phyloP scores from a whole-genome alignment of 2,888 invertebrate species.

The Brenthis ino region DNA sequence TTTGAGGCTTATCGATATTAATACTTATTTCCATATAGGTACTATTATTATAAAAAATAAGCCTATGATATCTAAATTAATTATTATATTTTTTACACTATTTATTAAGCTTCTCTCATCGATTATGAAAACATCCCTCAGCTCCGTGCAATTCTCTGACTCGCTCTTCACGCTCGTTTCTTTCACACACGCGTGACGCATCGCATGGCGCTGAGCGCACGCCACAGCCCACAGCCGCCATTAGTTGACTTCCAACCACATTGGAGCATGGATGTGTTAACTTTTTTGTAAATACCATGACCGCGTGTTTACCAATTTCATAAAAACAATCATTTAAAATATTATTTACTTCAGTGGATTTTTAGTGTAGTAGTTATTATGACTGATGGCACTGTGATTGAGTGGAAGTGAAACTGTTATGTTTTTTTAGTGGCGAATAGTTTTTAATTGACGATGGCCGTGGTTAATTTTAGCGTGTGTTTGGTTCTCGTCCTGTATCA shows the following conservation, averaged over 20 bases:
- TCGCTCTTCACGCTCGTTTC: constrained; percentile 50
- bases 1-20: too few species aligned
- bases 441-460: constrained; percentile 70
- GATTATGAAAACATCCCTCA: constrained; percentile 37
- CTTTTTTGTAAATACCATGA: constrained; percentile 42
- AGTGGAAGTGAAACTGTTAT: constrained; percentile 59
- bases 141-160: constrained; percentile 49
- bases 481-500: constrained; percentile 70
- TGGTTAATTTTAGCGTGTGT: constrained; percentile 72
- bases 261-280: constrained; percentile 29
- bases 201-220: constrained; percentile 36
- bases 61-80: neutral
- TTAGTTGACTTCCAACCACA: constrained; percentile 29
- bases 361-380: constrained; percentile 46
- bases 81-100: neutral
- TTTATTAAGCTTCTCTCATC: constrained; percentile 2
- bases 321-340: constrained; percentile 18
- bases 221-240: constrained; percentile 28
- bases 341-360: constrained; percentile 29
- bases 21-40: neutral
- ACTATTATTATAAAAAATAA: too few species aligned
- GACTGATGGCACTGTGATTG: constrained; percentile 51
- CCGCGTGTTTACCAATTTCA: constrained; percentile 55
- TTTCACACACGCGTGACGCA: constrained; percentile 48
- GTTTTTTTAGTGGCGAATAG: constrained; percentile 60